These are phyloP conservation scores for Platygyra sinensis DNA, from an alignment of 64 coral and sea anemone species.

Conservation along the genomic window DNA sequence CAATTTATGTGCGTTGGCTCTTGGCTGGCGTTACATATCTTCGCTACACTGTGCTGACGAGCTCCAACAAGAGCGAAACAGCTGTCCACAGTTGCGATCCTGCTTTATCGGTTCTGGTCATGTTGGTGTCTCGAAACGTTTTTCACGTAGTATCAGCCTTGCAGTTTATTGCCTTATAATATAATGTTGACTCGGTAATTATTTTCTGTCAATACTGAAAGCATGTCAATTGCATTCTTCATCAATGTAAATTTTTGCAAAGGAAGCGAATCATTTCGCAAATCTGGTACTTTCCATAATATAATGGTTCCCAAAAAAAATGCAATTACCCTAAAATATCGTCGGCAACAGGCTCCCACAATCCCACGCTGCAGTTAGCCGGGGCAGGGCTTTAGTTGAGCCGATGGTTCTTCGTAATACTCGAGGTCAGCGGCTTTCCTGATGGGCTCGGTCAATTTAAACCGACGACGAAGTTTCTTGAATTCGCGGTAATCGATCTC, in stretches of 20 bases:
- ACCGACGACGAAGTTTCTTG: conserved; percentile 2
- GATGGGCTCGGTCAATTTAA: background rate
- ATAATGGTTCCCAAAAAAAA: background rate
- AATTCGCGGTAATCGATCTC: conserved; percentile 70
- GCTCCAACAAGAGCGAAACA: too few relatives aligned
- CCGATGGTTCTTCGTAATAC: conserved; percentile 13
- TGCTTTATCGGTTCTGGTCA: background rate
- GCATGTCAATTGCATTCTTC: too few relatives aligned
- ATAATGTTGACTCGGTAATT: too few relatives aligned
- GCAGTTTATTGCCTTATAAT: too few relatives aligned
- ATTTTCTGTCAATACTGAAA: too few relatives aligned
- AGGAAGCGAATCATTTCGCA: too few relatives aligned
- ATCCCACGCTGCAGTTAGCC: conserved; percentile 47
- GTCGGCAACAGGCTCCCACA: conserved; percentile 47
- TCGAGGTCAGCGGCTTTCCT: conserved; percentile 4
- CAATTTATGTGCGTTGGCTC: too few relatives aligned
- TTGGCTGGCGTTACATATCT: too few relatives aligned
- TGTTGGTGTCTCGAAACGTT: background rate
- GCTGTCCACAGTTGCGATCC: too few relatives aligned
- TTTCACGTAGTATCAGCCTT: background rate
- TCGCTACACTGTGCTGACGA: too few relatives aligned
- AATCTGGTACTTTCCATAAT: too few relatives aligned
- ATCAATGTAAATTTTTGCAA: too few relatives aligned
- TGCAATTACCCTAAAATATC: background rate
- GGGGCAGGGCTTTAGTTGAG: conserved; percentile 42